Evolutionary conservation across 2,113 vertebrate genomes (phyloP).

Genomic region (Grallaria varia): DNA sequence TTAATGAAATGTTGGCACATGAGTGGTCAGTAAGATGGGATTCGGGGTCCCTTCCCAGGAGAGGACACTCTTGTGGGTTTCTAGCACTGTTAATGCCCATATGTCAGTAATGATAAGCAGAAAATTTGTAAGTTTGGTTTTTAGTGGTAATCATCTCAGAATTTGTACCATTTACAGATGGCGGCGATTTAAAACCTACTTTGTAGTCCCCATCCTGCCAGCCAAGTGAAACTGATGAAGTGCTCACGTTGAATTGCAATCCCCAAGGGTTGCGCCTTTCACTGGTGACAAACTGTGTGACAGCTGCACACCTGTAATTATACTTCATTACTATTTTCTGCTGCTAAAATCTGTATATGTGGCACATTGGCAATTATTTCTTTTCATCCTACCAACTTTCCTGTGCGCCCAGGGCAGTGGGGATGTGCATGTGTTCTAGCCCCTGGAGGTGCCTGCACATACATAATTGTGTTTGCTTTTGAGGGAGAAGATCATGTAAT

Average conservation of each 20-base stretch:
- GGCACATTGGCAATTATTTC: neutral
- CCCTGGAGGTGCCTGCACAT: neutral
- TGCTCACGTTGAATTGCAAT: neutral
- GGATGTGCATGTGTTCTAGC: no score
- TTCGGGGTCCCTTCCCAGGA: neutral
- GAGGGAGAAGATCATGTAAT: neutral
- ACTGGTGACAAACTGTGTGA: neutral
- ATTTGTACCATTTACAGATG: neutral
- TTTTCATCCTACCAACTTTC: neutral
- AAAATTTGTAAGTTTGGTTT: neutral
- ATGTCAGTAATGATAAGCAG: fast-evolving
- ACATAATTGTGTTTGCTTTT: neutral
- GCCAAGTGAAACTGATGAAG: neutral
- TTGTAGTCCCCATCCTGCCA: neutral
- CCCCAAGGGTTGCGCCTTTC: neutral
- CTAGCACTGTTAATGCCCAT: fast-evolving
- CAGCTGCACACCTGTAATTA: neutral
- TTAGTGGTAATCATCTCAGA: no score
- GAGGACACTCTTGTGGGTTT: neutral
- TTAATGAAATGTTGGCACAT: neutral
- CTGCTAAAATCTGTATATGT: fast-evolving
- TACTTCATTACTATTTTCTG: neutral
- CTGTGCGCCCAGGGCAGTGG: neutral
- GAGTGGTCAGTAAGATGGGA: neutral
- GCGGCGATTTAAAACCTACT: neutral